phyloP scores from a whole-genome alignment of 2,888 invertebrate species.

The Brenthis ino region DNA sequence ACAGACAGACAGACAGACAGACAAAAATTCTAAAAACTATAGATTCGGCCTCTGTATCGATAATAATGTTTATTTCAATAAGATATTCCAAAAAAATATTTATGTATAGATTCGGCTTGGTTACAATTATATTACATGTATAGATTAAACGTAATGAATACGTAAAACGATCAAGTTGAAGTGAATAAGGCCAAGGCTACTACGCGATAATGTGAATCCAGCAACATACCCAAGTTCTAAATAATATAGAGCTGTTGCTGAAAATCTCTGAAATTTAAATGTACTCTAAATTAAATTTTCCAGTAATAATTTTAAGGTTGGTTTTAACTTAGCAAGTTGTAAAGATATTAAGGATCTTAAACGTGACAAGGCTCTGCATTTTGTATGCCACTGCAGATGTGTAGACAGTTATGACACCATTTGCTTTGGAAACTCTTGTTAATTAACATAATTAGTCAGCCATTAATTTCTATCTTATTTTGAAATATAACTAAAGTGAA shows the following conservation, averaged over 20 bases:
- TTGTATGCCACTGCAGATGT: slow-evolving; percentile 20
- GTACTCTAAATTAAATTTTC: neutral
- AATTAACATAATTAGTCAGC: slow-evolving; percentile 14
- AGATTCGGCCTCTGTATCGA: no score
- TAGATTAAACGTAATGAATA: neutral
- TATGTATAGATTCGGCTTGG: no score
- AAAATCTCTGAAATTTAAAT: slow-evolving; percentile 4
- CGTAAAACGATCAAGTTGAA: neutral
- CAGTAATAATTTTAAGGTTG: neutral
- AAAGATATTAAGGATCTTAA: slow-evolving; percentile 15
- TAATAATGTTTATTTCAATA: no score
- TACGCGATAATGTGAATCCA: slow-evolving; percentile 1
- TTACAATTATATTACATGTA: no score
- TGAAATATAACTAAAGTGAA: neutral
- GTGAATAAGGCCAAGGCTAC: no score
- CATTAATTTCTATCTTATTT: neutral
- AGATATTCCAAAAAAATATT: no score
- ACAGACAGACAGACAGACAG: no score
- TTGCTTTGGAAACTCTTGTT: slow-evolving; percentile 10
- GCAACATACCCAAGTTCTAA: slow-evolving; percentile 12
- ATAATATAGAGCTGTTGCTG: slow-evolving; percentile 25
- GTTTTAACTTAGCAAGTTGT: neutral
- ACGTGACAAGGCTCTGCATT: slow-evolving; percentile 20
- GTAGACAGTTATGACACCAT: slow-evolving; percentile 9
- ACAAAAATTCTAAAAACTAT: no score